These are phyloP conservation scores for Cataglyphis albicans DNA, from an alignment of 2,888 invertebrate genomes.

Conservation along the genomic window DNA sequence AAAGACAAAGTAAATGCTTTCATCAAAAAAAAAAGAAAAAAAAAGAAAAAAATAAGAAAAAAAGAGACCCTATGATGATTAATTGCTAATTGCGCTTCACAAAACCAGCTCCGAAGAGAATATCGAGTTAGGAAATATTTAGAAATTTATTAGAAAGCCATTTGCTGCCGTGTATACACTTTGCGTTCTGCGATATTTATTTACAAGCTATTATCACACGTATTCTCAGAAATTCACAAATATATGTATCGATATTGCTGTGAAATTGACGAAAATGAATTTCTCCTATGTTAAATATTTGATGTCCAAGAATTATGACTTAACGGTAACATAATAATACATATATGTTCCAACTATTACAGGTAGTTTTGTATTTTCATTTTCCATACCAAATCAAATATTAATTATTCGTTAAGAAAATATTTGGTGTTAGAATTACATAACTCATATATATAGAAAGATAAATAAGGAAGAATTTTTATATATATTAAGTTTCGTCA, in stretches of 20 bases:
- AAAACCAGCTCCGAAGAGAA: slow-evolving; percentile 29
- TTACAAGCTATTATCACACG: slow-evolving; percentile 47
- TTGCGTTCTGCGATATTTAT: slow-evolving; percentile 53
- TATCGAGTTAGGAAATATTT: slow-evolving; percentile 42
- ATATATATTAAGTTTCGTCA: slow-evolving; percentile 14
- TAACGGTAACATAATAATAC: slow-evolving; percentile 57
- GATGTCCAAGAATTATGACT: slow-evolving; percentile 55
- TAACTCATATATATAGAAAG: slow-evolving; percentile 6
- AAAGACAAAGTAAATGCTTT: slow-evolving; percentile 7
- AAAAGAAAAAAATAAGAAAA: background rate
- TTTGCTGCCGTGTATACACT: slow-evolving; percentile 44
- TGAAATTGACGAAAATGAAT: slow-evolving; percentile 46
- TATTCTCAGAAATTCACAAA: slow-evolving; percentile 48
- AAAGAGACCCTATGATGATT: slow-evolving; percentile 32
- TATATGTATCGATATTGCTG: slow-evolving; percentile 54
- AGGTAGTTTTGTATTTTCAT: slow-evolving; percentile 53
- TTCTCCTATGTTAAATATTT: slow-evolving; percentile 54
- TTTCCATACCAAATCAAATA: slow-evolving; percentile 54
- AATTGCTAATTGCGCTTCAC: slow-evolving; percentile 54
- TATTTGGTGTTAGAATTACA: slow-evolving; percentile 8
- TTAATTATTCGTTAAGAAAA: slow-evolving; percentile 23
- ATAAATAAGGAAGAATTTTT: slow-evolving; percentile 3
- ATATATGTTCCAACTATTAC: slow-evolving; percentile 51
- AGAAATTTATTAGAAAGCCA: slow-evolving; percentile 40
- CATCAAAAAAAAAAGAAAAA: background rate